Evolutionary conservation across 23 tunicate species (phyloP), one percentile per base, ranked within the genome.

Genomic region (Phallusia fumigata): DNA sequence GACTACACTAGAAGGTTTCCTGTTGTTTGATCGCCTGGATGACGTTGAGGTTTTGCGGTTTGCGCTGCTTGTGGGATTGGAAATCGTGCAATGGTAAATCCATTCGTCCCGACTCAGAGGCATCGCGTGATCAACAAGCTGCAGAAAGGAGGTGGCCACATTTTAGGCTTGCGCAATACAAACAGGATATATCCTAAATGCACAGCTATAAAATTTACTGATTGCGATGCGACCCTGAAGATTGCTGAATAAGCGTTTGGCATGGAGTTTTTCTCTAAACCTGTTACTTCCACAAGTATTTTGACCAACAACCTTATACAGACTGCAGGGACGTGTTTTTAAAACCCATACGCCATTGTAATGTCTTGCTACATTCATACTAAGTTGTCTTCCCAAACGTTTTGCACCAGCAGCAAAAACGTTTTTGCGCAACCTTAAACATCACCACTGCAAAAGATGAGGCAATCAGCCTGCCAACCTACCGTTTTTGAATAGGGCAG

Each of bases 401-500:
- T 40, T 40, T 40, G 47, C 10, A 40, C 10, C 47, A 40, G 47
- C 47, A 10, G 47, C 47, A 40, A 40, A 40, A 40, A 40, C 47
- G 47, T 40, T 40, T 40, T 40, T 40, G 8, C 26, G 69, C 69
- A 8, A 13, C 16, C 3, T 58, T 58, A 58, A 58, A 58, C 69
- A 22, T 58, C 69, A 58, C 3, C 16, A 1, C 69, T 6, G 5
- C 13, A 30, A 1, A 74, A 21, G 30, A n/a, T n/a, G n/a, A n/a
- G n/a, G n/a, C n/a, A 79, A 18, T 15, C 47, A 40, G 47, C 10
- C 5, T 3, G 47, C 47, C 10, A 10, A 22, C 58, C 3, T 78
- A 78, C 81, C 33, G 81, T 78, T 47, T 44, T 78, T 35, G 89
- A 86, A 26, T 36, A 51, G n/a, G 89, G 89, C n/a, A 73, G 35